Evolutionary conservation across 2,797 vertebrate species (phyloP), one percentile per base, ranked within the genome.

Genomic region (Acanthurus lineatus): DNA sequence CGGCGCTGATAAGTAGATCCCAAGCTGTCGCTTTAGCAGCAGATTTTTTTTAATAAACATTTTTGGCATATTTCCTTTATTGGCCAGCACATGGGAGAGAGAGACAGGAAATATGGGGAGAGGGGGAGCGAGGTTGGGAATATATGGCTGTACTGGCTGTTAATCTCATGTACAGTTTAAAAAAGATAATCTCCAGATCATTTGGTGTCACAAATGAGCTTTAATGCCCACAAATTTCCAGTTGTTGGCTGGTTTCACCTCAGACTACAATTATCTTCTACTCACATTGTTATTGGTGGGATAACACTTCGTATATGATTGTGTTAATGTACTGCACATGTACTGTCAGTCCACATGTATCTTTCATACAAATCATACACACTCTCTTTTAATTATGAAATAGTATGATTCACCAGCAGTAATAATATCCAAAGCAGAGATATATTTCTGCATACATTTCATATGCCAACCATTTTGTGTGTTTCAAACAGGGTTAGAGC

Each of bases 1-100:
- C 83, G 76, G 87, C 86, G 71, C 76, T 82, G 82, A 88, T 87
- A 73, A 90, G 59, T n/a, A 66, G 58, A 78, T 84, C 67, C 71
- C 73, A 64, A 74, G 53, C 47, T 69, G 82, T 79, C 9, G 45
- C 79, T 58, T 79, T 65, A 72, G 25, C 59, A 53, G 49, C 77
- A 22, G 6, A 66, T 44, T 51, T n/a, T 78, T 35, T 59, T 73
- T 44, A 20, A 60, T 69, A 63, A 71, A 72, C 76, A 88, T 89
- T 84, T 83, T 83, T 85, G 8, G 9, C 73, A 86, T 89, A 83
- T 83, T 82, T 81, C 2, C 59, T 85, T 80, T 59, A 85, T 53
- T 77, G 74, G 35, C 51, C 35, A 62, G 54, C 53, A 51, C 65
- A 72, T 35, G 32, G 32, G 32, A 49, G 42, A 53, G 57, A 68